Evolutionary conservation across 2,888 invertebrate species (phyloP), one percentile per base, ranked within the genome.

Genomic region (Rhimphoctona megacephalus): DNA sequence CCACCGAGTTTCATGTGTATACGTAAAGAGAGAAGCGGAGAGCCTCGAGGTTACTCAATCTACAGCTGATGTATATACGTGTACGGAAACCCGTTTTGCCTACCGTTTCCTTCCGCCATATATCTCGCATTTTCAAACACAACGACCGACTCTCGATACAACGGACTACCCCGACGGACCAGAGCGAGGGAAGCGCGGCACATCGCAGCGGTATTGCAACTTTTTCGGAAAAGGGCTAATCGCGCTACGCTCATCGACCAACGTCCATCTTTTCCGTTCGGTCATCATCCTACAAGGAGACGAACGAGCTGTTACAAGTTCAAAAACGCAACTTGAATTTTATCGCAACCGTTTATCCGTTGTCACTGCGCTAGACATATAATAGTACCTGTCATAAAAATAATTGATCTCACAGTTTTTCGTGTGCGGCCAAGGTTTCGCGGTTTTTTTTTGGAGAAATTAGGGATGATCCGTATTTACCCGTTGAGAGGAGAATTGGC

Each of bases 101-200:
- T 80, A n/a, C n/a, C 66, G 57, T 80, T 83, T 72, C 64, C 81
- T 72, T 67, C 70, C 66, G 66, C 73, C 57, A n/a, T 66, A 67
- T 80, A 66, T 77, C 82, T 78, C 74, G 76, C 72, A 17, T 76
- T 77, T 74, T 77, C 79, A 43, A 72, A 49, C 54, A 76, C 80
- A 30, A 0, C 43, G 43, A 54, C 66, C 49, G 7, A 49, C 49
- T 19, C 5, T n/a, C 49, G 49, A 49, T n/a, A 49, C 11, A 9
- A 39, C 39, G 49, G 49, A 49, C 17, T 19, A 11, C 14, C 36
- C 14, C 36, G 36, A 11, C 3, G 2, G 43, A 43, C 9, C n/a
- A n/a, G 8, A 11, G 43, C 9, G 43, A 1, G 9, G 11, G 11
- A 43, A 43, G 11, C 2, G 43, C 0, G 9, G 43, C 11, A 11